These are phyloP conservation scores for Atta cephalotes DNA, from an alignment of 1,140 invertebrate species.

Conservation along the genomic window DNA sequence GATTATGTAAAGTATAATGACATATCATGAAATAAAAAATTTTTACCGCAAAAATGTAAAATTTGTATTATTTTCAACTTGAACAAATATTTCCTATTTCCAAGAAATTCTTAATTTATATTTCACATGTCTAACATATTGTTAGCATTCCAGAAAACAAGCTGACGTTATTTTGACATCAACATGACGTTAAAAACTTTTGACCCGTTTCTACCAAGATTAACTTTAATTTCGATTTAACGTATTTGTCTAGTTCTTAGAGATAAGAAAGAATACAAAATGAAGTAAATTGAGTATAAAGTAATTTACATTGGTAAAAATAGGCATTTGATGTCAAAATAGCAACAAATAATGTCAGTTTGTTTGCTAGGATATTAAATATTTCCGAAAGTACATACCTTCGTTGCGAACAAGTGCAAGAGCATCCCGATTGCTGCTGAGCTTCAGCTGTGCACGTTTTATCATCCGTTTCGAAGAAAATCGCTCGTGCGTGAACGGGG, in stretches of 20 bases:
- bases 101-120: not conserved
- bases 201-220: no score
- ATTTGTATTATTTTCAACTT: not conserved
- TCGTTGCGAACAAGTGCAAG: conserved; percentile 63
- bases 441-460: conserved; percentile 40
- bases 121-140: not conserved
- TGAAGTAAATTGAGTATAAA: no score
- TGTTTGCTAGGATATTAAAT: not conserved
- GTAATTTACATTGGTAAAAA: no score
- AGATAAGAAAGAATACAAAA: no score
- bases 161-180: no score
- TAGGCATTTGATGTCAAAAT: no score
- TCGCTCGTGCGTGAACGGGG: conserved; percentile 28
- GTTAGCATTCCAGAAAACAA: no score
- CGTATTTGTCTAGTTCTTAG: no score
- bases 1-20: not conserved
- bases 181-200: no score
- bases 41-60: not conserved
- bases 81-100: not conserved
- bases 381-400: not conserved
- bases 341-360: no score
- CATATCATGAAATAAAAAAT: not conserved
- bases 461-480: conserved; percentile 56
- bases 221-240: no score
- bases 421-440: conserved; percentile 19